Evolutionary conservation across 2,888 invertebrate genomes (phyloP), one percentile per base, ranked within the genome.

Genomic region (Drosophila gaucha): DNA sequence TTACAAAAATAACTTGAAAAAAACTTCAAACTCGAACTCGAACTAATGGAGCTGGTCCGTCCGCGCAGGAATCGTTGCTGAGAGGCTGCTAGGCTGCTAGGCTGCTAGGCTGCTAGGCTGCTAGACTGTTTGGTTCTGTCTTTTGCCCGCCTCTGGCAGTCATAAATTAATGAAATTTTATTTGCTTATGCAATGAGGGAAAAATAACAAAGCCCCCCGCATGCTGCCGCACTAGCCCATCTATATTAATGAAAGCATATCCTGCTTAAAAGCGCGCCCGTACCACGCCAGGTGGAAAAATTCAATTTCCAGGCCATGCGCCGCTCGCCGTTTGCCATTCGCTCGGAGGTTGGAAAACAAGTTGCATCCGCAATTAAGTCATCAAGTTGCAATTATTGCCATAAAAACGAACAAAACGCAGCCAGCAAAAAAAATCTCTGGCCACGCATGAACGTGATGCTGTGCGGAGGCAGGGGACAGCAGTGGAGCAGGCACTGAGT

Each of bases 351-450:
- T 88, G 88, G 84, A 85, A 85, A 85, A 85, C 84, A 85, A 89
- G 89, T 85, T 85, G 89, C 85, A 89, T 85, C 85, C 85, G 85
- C 85, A 85, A 85, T 85, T 85, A 85, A 85, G 85, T 85, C 89
- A 85, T 85, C 85, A 85, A 85, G 77, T 85, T 85, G 85, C 85
- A 85, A 85, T 85, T 85, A 85, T 85, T 89, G 85, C 85, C 88
- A 89, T 89, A 89, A 85, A 85, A 85, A 83, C 89, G 82, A 88
- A 83, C 89, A 89, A 83, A 83, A 89, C 79, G 89, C 89, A 89
- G 78, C 57, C 67, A 60, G 64, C 28, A 57, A 72, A 74, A 85
- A 80, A 86, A 44, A 35, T 44, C 74, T 88, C 82, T 89, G 88
- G 84, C 88, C 84, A 85, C 84, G 84, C 84, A 85, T 83, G 82